phyloP scores from a whole-genome alignment of 2,113 vertebrate species.

The Coptodon rendalli region DNA sequence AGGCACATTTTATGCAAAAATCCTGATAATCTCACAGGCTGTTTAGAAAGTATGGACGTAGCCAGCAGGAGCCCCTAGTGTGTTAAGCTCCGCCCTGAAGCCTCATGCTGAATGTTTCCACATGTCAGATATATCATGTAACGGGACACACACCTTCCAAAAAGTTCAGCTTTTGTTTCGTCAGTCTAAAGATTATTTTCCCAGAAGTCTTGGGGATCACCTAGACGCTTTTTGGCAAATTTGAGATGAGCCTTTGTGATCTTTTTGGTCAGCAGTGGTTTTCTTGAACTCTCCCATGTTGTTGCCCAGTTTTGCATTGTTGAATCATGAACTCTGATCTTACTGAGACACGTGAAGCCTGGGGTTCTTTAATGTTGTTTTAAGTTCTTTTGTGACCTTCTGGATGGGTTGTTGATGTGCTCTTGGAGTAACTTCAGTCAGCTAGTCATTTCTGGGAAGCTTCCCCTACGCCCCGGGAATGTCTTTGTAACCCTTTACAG shows the following conservation, averaged over 20 bases:
- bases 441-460: background rate
- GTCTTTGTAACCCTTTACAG: background rate
- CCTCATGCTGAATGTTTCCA: background rate
- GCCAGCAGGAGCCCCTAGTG: background rate
- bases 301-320: background rate
- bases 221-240: background rate
- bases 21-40: background rate
- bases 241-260: background rate
- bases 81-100: background rate
- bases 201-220: background rate
- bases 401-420: background rate
- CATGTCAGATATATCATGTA: background rate
- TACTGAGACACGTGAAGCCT: background rate
- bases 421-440: background rate
- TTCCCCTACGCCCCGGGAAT: background rate
- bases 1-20: background rate
- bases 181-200: background rate
- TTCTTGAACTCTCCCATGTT: background rate
- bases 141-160: background rate
- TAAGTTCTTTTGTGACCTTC: background rate
- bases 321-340: background rate
- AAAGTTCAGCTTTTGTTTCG: background rate
- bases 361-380: background rate
- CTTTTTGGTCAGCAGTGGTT: background rate
- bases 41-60: background rate